Evolutionary conservation across 2,797 vertebrate genomes (phyloP), one percentile per base, ranked within the genome.

Genomic region (Nyctalus aviator): DNA sequence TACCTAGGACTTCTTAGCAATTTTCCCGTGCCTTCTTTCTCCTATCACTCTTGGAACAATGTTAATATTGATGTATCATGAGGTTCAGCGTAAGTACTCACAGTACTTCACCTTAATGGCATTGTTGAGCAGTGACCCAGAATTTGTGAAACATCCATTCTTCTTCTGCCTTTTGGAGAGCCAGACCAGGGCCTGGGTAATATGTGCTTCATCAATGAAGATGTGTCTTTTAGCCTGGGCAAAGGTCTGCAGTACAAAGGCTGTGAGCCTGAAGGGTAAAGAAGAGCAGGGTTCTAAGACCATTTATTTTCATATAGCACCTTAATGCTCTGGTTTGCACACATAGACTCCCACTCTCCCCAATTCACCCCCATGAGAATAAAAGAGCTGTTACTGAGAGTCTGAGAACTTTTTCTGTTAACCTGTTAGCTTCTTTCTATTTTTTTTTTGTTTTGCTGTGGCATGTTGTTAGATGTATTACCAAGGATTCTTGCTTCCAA

Each of bases 161-260:
- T 83, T 32, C 77, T 91, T 96, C 97, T 99, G 99, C 8, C 95
- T 97, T 0, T 7, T 2, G 1, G 96, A 55, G 11, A 99, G 98
- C 98, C 99, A 99, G 1, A 0, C 0, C 92, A 97, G 97, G n/a
- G 99, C 98, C 2, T 98, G 96, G 0, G 59, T 9, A 8, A 99
- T 98, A 92, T 98, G 97, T 3, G 18, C 30, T 5, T 97, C 95
- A 2, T 99, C 96, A 20, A 99, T 98, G 85, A 98, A 99, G 97
- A 99, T 98, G 68, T 98, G 97, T 0, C 35, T 41, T 15, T 35
- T 97, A 0, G 99, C 98, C 20, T 98, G 98, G 4, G 97, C 97
- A 20, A 99, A 99, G 30, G 98, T 98, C 98, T 99, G 99, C 98
- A 99, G 98, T 94, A 99, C 99, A 90, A 99, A 99, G 1, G 99